Evolutionary conservation across 2,888 invertebrate genomes (phyloP).

Genomic region (Watsonalla binaria): DNA sequence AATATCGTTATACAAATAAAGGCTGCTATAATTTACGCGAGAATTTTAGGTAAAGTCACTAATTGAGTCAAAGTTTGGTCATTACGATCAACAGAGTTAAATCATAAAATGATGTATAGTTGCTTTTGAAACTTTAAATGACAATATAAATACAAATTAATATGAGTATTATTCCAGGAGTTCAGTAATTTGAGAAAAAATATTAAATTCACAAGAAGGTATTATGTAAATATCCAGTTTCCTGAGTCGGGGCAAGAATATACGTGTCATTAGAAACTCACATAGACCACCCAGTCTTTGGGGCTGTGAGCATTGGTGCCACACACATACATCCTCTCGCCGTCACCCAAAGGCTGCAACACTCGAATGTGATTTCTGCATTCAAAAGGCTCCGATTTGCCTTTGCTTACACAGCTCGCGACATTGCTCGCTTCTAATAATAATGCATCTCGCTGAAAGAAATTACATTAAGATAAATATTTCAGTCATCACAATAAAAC

Average conservation of each 20-base stretch:
- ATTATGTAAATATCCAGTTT: neutral
- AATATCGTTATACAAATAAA: slow-evolving; percentile 21
- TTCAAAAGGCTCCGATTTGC: slow-evolving; percentile 82
- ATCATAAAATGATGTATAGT: neutral
- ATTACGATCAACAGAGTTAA: neutral
- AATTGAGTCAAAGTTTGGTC: neutral
- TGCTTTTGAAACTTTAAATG: no score
- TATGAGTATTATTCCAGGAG: no score
- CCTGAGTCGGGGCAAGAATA: neutral
- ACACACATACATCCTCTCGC: slow-evolving; percentile 79
- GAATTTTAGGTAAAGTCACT: neutral
- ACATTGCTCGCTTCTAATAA: slow-evolving; percentile 80
- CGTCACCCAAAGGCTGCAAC: slow-evolving; percentile 81
- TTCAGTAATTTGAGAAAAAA: no score
- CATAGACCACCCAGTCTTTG: slow-evolving; percentile 81
- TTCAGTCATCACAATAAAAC: neutral
- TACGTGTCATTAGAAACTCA: slow-evolving; percentile 43
- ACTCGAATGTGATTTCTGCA: slow-evolving; percentile 82
- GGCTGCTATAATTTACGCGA: slow-evolving; percentile 12
- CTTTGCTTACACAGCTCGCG: slow-evolving; percentile 80
- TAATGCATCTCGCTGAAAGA: slow-evolving; percentile 73
- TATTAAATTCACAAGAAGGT: no score
- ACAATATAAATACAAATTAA: no score
- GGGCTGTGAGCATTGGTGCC: slow-evolving; percentile 83
- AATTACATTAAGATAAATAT: neutral